Conservation (phyloP, 2,888 invertebrate genomes). For the Amphipyra berbera region DNA sequence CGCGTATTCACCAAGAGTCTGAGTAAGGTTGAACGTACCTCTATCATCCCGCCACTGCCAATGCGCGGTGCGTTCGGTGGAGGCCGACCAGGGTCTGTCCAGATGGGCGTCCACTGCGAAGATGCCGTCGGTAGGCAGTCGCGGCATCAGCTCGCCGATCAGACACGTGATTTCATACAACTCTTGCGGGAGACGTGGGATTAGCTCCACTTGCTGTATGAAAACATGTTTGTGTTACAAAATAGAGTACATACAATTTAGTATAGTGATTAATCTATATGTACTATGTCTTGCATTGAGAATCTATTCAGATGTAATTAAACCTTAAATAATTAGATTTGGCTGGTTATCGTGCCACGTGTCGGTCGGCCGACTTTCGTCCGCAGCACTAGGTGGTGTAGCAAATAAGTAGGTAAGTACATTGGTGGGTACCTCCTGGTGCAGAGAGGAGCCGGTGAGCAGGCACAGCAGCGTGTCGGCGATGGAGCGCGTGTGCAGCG, state of each 20-base stretch:
- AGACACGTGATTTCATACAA: slow-evolving; percentile 99
- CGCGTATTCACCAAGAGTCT: no score
- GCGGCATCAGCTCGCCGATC: slow-evolving; percentile 99
- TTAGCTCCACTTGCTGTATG: slow-evolving; percentile 93
- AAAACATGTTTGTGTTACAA: background rate
- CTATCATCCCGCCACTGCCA: slow-evolving; percentile 99
- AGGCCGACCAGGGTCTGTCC: slow-evolving; percentile 93
- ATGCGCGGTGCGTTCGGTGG: slow-evolving; percentile 96
- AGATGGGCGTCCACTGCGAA: slow-evolving; percentile 97
- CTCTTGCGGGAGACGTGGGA: slow-evolving; percentile 98
- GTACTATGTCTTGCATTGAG: no score
- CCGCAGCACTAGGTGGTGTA: background rate
- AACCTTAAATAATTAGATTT: no score
- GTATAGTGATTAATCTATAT: no score
- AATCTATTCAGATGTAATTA: no score
- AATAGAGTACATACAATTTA: no score
- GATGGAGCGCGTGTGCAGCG: slow-evolving; percentile 97
- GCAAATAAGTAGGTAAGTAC: no score
- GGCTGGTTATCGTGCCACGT: no score
- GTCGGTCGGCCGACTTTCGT: no score
- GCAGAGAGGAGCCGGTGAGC: slow-evolving; percentile 95
- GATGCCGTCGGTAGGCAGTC: slow-evolving; percentile 97
- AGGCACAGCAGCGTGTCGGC: slow-evolving; percentile 98
- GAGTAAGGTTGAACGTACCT: slow-evolving; percentile 79
- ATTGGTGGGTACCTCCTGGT: slow-evolving; percentile 74